Base-by-base conservation (phyloP, 92 coral and sea anemone species). In the Muricea muricata region DNA sequence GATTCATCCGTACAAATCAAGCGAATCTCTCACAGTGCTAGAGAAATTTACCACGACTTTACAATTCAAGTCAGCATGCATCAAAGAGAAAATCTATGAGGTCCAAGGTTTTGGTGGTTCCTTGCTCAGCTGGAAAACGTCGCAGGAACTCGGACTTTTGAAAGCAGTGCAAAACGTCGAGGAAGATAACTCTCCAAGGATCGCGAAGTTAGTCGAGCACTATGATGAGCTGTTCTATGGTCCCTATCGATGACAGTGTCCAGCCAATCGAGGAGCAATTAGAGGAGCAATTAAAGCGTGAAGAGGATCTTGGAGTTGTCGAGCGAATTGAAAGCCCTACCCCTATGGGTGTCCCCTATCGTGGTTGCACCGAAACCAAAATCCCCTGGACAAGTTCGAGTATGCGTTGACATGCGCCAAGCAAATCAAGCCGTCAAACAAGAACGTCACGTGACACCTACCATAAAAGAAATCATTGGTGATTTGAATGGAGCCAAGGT, bases 301-400 rank as follows among this genome's bases (percentile, higher is more conserved):
- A 90, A 41, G 88, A 86, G 61, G 82, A 86, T 69, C 60, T 80
- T 10, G 90, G 93, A n/a, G 90, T 89, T 3, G 41, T 85, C 41
- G 85, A 89, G 42, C 60, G 79, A 14, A 81, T 73, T 10, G 87
- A 86, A 56, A 87, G 85, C 37, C 87, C 90, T 20, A 81, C 84
- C 32, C 92, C 92, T n/a, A 23, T 84, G 89, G 86, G 87, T 80
- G 28, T 78, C 89, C 17, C 89, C 92, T 14, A 60, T 85, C 26
- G 92, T 85, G 23, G 92, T 89, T 14, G 92, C 84, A 9, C 86
- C 92, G 3, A 89, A 89, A 74, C 92, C 89, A 29, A 89, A 89
- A 42, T 63, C 61, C 3, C 88, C 90, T 18, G 84, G 90, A 67
- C 81, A 87, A 60, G 46, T 87, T 40, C 70, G 78, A 0, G 82